Conservation (phyloP, 2,888 invertebrate species). For the Operophtera brumata region DNA sequence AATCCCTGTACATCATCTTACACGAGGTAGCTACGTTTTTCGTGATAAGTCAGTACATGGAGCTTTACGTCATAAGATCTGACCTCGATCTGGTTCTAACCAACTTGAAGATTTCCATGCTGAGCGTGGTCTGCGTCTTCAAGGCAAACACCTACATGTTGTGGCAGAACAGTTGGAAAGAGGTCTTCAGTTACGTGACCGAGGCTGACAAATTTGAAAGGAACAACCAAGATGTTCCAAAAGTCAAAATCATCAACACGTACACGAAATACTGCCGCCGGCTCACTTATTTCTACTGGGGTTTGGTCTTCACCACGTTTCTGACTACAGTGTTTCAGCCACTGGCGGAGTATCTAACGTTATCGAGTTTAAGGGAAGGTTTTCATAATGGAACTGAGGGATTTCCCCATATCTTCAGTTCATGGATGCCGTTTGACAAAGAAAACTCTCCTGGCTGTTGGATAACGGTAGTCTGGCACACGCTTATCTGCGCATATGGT, state of each 20-base stretch:
- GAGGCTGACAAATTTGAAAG: constrained; percentile 63
- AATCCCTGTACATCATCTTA: constrained; percentile 44
- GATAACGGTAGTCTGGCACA: constrained; percentile 61
- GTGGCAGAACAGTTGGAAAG: constrained; percentile 59
- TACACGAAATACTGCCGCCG: constrained; percentile 64
- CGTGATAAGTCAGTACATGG: constrained; percentile 62
- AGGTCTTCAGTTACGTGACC: constrained; percentile 59
- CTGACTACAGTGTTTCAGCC: constrained; percentile 10
- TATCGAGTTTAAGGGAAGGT: constrained; percentile 39
- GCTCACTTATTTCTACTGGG: constrained; percentile 62
- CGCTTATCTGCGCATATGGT: constrained; percentile 52
- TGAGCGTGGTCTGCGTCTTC: constrained; percentile 63
- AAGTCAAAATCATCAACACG: constrained; percentile 43
- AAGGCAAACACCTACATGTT: constrained; percentile 59
- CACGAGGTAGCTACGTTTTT: constrained; percentile 56
- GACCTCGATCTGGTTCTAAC: constrained; percentile 59
- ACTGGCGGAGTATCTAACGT: constrained; percentile 7
- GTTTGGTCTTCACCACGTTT: constrained; percentile 51
- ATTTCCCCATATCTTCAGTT: constrained; percentile 68
- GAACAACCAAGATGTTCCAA: constrained; percentile 38
- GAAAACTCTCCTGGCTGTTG: constrained; percentile 58
- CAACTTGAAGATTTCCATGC: constrained; percentile 67
- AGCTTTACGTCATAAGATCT: constrained; percentile 59
- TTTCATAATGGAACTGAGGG: constrained; percentile 53
- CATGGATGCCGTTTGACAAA: constrained; percentile 70